Evolutionary conservation across 2,113 vertebrate genomes (phyloP).

Genomic region (Glaucidium brasilianum): DNA sequence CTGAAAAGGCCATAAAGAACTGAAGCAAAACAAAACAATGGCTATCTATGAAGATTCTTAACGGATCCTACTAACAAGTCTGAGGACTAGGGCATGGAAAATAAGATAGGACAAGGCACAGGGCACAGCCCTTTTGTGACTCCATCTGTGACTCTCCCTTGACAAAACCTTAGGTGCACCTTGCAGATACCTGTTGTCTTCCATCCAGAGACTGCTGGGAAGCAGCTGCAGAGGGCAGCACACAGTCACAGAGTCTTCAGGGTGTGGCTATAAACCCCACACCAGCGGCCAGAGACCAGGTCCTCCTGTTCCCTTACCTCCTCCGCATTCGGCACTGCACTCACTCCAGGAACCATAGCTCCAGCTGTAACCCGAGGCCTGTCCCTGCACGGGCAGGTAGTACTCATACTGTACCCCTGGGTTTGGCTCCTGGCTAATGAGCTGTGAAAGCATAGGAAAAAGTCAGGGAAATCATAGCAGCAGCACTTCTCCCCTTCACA

Average conservation of each 20-base stretch:
- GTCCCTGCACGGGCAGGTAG: slow-evolving; percentile 75
- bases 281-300: not conserved
- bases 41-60: not conserved
- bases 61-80: not conserved
- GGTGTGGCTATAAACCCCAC: not conserved
- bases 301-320: slow-evolving; percentile 77
- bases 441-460: slow-evolving; percentile 64
- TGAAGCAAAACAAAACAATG: not conserved
- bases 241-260: not conserved
- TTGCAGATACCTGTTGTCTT: not conserved
- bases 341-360: slow-evolving; percentile 88
- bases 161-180: not conserved
- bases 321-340: slow-evolving; percentile 88
- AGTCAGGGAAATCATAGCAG: not conserved
- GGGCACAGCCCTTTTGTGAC: not conserved
- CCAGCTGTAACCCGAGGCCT: slow-evolving; percentile 82
- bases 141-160: not conserved
- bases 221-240: slow-evolving; percentile 35
- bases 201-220: not conserved
- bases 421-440: slow-evolving; percentile 92
- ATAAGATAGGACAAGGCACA: not conserved
- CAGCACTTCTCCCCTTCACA: not conserved
- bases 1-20: not conserved
- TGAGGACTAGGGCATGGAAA: not conserved
- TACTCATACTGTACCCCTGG: slow-evolving; percentile 88